A percentile compares a stretch with the other conserved stretches of the same genome.
Evolutionary conservation across 1,140 invertebrate genomes (phyloP).

Genomic region (Planococcus citri): DNA sequence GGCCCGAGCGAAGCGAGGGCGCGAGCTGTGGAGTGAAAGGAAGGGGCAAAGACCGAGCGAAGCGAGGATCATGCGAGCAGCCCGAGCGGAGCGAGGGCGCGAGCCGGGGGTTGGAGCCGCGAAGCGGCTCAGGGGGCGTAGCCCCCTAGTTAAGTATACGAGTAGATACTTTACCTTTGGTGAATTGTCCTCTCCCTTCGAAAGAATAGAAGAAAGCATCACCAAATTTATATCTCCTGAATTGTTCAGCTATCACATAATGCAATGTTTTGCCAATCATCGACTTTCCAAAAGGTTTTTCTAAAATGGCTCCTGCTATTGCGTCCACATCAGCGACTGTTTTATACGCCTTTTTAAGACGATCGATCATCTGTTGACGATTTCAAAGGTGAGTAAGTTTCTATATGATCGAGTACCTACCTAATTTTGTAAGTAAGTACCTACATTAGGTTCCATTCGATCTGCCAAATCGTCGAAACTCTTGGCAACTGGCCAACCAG

Average conservation of each 20-base stretch:
- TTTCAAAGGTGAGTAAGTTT: no score
- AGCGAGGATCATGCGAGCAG: no score
- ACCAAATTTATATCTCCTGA: background rate
- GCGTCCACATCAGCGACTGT: background rate
- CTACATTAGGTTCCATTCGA: constrained; percentile 24
- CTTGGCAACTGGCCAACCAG: constrained; percentile 54
- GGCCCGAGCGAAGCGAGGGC: no score
- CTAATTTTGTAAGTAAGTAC: no score
- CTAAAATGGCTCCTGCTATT: background rate
- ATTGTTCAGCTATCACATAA: background rate
- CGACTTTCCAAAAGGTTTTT: background rate
- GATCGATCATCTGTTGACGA: background rate
- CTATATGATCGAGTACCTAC: no score
- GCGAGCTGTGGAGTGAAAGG: no score
- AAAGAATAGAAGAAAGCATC: background rate
- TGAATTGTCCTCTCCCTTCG: background rate
- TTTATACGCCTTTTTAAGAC: background rate
- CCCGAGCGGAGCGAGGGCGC: no score
- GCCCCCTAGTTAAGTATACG: no score
- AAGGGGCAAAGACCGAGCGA: no score
- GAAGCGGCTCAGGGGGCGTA: no score
- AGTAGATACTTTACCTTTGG: no score
- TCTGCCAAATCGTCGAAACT: constrained; percentile 34
- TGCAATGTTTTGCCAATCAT: background rate
- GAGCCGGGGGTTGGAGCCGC: no score